phyloP scores from a whole-genome alignment of 1,140 invertebrate species.

The Bombus superbus region DNA sequence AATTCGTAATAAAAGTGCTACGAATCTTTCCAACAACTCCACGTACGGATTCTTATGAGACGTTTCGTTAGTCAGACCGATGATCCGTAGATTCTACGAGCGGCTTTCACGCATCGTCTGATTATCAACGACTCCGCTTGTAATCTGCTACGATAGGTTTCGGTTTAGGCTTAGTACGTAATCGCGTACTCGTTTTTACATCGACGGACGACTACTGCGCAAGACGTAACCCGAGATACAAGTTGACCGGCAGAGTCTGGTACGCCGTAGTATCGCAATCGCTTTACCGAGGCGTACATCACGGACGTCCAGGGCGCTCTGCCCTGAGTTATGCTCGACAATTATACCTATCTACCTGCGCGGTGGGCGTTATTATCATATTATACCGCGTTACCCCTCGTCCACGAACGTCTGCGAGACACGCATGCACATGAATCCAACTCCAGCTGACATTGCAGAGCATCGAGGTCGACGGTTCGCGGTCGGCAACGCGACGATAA shows the following conservation, averaged over 20 bases:
- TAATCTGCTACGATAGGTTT: background rate
- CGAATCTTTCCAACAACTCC: too few relatives aligned
- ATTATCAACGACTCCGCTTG: background rate
- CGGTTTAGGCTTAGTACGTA: background rate
- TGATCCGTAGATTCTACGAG: too few relatives aligned
- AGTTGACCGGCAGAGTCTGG: slow-evolving; percentile 48
- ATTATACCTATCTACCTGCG: slow-evolving; percentile 78
- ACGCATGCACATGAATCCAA: slow-evolving; percentile 20
- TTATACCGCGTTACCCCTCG: slow-evolving; percentile 74
- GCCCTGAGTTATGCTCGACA: slow-evolving; percentile 81
- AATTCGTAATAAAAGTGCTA: too few relatives aligned
- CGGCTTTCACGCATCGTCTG: background rate
- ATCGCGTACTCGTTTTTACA: background rate
- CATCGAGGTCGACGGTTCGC: slow-evolving; percentile 51
- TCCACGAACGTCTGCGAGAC: slow-evolving; percentile 12
- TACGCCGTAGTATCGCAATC: slow-evolving; percentile 66
- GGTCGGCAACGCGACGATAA: slow-evolving; percentile 1
- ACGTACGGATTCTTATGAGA: too few relatives aligned
- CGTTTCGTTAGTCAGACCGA: too few relatives aligned
- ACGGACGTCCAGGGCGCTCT: slow-evolving; percentile 78
- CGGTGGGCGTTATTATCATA: slow-evolving; percentile 80
- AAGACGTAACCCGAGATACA: slow-evolving; percentile 1
- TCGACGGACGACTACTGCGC: background rate
- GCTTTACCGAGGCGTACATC: slow-evolving; percentile 80
- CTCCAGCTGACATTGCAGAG: slow-evolving; percentile 44